A percentile compares a stretch with the other conserved stretches of the same genome.
These are phyloP conservation scores for Laupala kohalensis DNA, from an alignment of 1,140 invertebrate genomes.

Conservation along the genomic window DNA sequence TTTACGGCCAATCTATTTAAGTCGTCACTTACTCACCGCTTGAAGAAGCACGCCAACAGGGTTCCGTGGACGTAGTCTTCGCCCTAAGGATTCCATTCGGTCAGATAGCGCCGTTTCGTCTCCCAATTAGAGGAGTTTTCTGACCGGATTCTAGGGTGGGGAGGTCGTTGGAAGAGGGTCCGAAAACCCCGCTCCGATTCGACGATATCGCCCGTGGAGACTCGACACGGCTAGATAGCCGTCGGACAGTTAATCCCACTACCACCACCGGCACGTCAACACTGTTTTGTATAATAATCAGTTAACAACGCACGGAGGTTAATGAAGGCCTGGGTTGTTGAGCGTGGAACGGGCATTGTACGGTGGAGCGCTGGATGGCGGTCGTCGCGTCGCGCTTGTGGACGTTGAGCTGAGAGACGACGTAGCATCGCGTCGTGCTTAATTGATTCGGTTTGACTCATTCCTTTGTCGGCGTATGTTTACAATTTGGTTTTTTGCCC, in stretches of 20 bases:
- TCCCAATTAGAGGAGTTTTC: background rate
- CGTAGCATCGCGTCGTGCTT: background rate
- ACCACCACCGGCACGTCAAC: background rate
- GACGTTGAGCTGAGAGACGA: background rate
- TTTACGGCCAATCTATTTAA: background rate
- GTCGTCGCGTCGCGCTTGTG: background rate
- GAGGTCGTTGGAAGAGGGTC: too few species aligned
- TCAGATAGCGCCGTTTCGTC: background rate
- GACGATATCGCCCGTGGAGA: background rate
- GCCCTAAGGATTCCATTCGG: background rate
- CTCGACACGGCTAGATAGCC: background rate
- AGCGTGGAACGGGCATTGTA: background rate
- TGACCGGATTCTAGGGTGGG: background rate
- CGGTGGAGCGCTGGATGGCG: background rate
- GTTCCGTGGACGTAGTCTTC: background rate
- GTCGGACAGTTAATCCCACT: too few species aligned
- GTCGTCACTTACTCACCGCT: background rate
- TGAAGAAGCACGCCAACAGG: background rate
- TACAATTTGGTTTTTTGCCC: background rate
- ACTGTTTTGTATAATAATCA: background rate
- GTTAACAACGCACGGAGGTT: background rate
- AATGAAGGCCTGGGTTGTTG: background rate
- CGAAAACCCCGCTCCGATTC: background rate
- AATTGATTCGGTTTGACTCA: background rate
- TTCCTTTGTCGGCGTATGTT: background rate